Evolutionary conservation across 2,113 vertebrate species (phyloP).

Genomic region (Amphilophus citrinellus): DNA sequence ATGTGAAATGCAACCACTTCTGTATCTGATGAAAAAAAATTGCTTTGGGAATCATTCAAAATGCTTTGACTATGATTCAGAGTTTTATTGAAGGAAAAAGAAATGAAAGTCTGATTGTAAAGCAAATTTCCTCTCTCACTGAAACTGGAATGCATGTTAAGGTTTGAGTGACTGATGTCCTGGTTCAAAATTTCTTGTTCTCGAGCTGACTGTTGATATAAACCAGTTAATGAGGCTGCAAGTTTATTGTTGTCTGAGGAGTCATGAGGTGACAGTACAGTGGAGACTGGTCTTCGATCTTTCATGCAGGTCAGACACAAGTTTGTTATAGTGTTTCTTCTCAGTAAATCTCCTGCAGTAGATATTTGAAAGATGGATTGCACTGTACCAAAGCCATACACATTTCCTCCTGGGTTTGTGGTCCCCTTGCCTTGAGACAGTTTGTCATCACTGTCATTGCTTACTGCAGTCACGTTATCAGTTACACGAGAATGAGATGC

Average conservation of each 20-base stretch:
- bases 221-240: constrained; percentile 31
- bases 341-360: constrained; percentile 31
- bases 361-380: constrained; percentile 52
- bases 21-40: constrained; percentile 14
- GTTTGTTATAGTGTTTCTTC: constrained; percentile 43
- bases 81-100: constrained; percentile 3
- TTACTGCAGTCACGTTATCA: constrained; percentile 52
- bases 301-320: constrained; percentile 55
- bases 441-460: constrained; percentile 56
- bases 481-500: constrained; percentile 56
- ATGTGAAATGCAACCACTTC: neutral
- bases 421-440: constrained; percentile 30
- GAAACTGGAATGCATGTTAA: neutral
- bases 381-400: neutral
- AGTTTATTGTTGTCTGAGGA: constrained; percentile 23
- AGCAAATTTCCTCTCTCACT: neutral
- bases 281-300: constrained; percentile 38
- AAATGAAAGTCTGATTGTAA: constrained; percentile 7
- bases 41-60: constrained; percentile 21
- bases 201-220: neutral
- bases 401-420: constrained; percentile 33
- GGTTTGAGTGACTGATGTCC: constrained; percentile 7
- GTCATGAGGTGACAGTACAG: constrained; percentile 25
- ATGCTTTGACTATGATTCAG: neutral
- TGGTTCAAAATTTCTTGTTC: constrained; percentile 9